Evolutionary conservation across 2,797 vertebrate genomes (phyloP).

Genomic region (Liparis tanakae): DNA sequence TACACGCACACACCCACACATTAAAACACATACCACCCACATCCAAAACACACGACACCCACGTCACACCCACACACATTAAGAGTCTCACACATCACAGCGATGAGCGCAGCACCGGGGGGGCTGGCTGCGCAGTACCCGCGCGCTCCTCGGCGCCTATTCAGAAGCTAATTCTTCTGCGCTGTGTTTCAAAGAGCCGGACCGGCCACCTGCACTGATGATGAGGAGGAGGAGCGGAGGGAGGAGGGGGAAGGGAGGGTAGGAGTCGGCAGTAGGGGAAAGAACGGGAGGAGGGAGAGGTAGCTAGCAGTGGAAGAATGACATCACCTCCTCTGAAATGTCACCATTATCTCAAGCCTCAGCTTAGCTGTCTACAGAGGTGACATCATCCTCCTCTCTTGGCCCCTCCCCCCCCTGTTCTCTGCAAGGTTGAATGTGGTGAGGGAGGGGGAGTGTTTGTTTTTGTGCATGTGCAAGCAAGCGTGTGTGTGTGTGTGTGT

Average conservation of each 20-base stretch:
- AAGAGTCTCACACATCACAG: slow-evolving; percentile 61
- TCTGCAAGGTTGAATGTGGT: slow-evolving; percentile 34
- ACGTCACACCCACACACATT: slow-evolving; percentile 68
- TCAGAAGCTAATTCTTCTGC: slow-evolving; percentile 70
- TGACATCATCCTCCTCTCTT: slow-evolving; percentile 78
- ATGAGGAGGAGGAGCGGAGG: slow-evolving; percentile 48
- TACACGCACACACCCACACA: slow-evolving; percentile 22
- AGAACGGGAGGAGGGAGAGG: slow-evolving; percentile 51
- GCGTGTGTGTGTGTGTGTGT: slow-evolving; percentile 25
- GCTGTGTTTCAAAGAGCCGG: slow-evolving; percentile 64
- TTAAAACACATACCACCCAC: slow-evolving; percentile 61
- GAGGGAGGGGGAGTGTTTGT: slow-evolving; percentile 63
- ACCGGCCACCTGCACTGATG: slow-evolving; percentile 74
- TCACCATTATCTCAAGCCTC: slow-evolving; percentile 83
- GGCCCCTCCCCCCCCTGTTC: slow-evolving; percentile 68
- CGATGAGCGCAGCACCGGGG: slow-evolving; percentile 42
- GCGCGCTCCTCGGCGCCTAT: slow-evolving; percentile 51
- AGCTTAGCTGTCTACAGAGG: slow-evolving; percentile 74
- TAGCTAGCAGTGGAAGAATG: slow-evolving; percentile 72
- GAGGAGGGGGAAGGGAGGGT: background rate
- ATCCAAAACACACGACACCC: slow-evolving; percentile 62
- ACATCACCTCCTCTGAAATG: slow-evolving; percentile 83
- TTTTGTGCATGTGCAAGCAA: slow-evolving; percentile 52
- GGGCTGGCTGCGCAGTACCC: slow-evolving; percentile 55
- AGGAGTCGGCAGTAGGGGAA: slow-evolving; percentile 20